Conservation (phyloP, 2,888 invertebrate genomes). For the Drosophila austrosaltans region DNA sequence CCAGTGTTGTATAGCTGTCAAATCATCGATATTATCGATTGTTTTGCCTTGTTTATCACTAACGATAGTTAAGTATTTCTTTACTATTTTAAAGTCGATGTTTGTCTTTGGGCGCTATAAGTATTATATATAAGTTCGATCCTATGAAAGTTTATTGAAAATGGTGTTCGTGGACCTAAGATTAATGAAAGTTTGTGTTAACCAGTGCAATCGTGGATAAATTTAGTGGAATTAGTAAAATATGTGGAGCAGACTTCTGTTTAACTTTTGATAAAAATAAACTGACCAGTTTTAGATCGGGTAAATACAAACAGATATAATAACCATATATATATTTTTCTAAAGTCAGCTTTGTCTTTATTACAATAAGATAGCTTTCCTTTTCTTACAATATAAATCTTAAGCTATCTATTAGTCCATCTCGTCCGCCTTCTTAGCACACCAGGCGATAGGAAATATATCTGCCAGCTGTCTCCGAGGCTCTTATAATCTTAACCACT, state of each 20-base stretch:
- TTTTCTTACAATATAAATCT: neutral
- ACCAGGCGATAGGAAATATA: constrained; percentile 99
- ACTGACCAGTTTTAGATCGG: neutral
- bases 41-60: neutral
- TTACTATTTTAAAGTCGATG: neutral
- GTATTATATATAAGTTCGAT: neutral
- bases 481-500: constrained; percentile 98
- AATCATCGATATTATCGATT: neutral
- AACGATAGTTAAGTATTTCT: neutral
- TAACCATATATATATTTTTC: neutral
- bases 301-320: neutral
- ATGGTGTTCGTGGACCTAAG: neutral
- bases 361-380: constrained; percentile 3
- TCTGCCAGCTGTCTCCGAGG: constrained; percentile 98
- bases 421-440: constrained; percentile 85
- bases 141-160: neutral
- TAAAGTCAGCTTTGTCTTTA: constrained; percentile 2
- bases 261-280: no score
- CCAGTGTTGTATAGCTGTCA: neutral
- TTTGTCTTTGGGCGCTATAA: neutral
- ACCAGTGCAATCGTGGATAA: no score
- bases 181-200: neutral
- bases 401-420: neutral
- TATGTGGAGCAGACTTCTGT: neutral
- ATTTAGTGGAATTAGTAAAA: neutral